Base-by-base conservation (phyloP, 2,113 vertebrate genomes). In the Sapayoa aenigma region DNA sequence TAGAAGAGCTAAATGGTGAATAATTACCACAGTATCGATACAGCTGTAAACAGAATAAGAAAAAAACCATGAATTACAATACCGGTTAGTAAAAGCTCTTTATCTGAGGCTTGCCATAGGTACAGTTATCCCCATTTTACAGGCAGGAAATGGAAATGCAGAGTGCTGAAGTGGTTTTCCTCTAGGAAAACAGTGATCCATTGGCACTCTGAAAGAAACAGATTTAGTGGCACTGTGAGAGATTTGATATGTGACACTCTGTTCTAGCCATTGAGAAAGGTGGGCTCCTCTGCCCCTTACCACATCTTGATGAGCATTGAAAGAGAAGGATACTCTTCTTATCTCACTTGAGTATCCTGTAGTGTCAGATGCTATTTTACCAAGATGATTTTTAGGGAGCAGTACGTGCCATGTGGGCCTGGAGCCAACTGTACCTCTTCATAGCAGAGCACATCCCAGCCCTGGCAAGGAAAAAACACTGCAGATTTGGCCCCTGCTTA, bases 1-100 rank as follows among this genome's bases (percentile, higher is more conserved):
- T 91, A 94, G 53, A 79, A 90, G 73, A 93, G 53, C 46, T 93
- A 84, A 78, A 68, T 90, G 73, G 41, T 89, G 76, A 96, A 89
- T 88, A 86, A 96, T 90, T 91, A 53, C 65, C 60, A 84, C 14
- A 72, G 41, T 94, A 93, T 95, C 0, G 2, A 91, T 91, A 92
- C 16, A 73, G 22, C 50, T 89, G 53, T 62, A 95, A 92, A 93
- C 41, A 91, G 84, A 94, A 47, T 53, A 86, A 75, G 42, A 84
- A 93, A 75, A 35, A 78, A 92, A 89, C n/a, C n/a, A 42, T 17
- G n/a, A 37, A 58, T 92, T 95, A 89, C 21, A 69, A 46, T 79
- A 60, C 41, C 6, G 69, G 87, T 92, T 75, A 49, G 66, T 76
- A 35, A 76, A 90, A 92, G 53, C 42, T 89, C 49, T 89, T 92